A percentile compares a stretch with the other conserved stretches of the same genome.
These are phyloP conservation scores for Ochropleura leucogaster DNA, from an alignment of 2,888 invertebrate species.

Conservation along the genomic window DNA sequence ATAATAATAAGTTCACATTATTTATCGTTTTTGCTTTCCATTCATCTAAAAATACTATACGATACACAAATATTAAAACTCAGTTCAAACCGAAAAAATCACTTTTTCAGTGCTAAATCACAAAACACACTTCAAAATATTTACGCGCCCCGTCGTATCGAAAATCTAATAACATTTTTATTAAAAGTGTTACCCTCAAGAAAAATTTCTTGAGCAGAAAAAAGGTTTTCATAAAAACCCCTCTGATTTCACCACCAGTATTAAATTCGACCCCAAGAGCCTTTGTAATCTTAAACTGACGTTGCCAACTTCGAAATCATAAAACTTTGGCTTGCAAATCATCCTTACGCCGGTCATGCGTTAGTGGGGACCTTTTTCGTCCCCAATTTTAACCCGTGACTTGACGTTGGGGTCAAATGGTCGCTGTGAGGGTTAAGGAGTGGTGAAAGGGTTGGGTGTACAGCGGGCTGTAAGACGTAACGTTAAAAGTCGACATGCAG, in stretches of 20 bases:
- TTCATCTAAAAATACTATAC: not conserved
- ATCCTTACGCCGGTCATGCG: constrained; percentile 60
- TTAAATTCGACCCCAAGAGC: constrained; percentile 58
- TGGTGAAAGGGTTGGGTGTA: constrained; percentile 32
- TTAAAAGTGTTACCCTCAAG: constrained; percentile 48
- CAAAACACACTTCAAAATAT: constrained; percentile 33
- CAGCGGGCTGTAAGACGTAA: constrained; percentile 30
- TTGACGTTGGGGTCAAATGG: constrained; percentile 54
- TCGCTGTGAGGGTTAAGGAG: constrained; percentile 32
- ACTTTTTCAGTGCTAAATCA: constrained; percentile 11
- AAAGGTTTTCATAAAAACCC: constrained; percentile 55
- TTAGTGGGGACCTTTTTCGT: constrained; percentile 59
- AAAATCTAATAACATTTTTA: constrained; percentile 50
- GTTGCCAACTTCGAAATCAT: constrained; percentile 60
- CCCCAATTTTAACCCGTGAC: constrained; percentile 66
- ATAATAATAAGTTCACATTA: not conserved
- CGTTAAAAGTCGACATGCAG: not conserved
- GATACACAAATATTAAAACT: not conserved
- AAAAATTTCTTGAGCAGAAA: constrained; percentile 39
- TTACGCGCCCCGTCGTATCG: constrained; percentile 17
- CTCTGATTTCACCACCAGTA: constrained; percentile 37
- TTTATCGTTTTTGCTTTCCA: not conserved
- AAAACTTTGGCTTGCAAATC: constrained; percentile 66
- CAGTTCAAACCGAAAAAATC: not conserved
- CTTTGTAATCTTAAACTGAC: constrained; percentile 64